phyloP scores from a whole-genome alignment of 2,888 invertebrate species.

The Saturnia pavonia region DNA sequence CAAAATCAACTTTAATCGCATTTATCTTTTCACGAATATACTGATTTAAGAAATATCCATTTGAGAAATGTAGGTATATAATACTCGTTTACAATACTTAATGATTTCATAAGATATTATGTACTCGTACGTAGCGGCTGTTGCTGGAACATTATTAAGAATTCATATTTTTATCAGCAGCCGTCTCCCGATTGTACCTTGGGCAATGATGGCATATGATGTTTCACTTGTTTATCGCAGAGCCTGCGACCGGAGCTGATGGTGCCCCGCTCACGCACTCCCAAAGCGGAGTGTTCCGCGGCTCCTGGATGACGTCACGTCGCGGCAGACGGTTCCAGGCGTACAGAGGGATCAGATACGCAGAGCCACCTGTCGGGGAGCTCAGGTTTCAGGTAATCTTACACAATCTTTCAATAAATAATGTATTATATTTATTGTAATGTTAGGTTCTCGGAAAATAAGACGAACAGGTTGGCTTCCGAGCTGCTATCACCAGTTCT shows the following conservation, averaged over 20 bases:
- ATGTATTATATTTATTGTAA: not conserved
- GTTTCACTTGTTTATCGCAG: not conserved
- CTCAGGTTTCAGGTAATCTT: slow-evolving; percentile 60
- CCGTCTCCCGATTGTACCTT: no score
- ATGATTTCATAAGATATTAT: no score
- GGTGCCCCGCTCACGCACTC: slow-evolving; percentile 1
- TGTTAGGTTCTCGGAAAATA: not conserved
- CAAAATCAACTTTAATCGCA: no score
- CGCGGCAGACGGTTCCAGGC: slow-evolving; percentile 61
- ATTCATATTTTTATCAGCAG: no score
- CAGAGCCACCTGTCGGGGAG: slow-evolving; percentile 59
- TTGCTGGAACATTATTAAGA: no score
- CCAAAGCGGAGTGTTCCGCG: slow-evolving; percentile 53
- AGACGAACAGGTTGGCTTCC: not conserved
- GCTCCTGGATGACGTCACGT: slow-evolving; percentile 59
- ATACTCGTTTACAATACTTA: no score
- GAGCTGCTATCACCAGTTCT: no score
- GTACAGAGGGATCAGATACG: slow-evolving; percentile 70
- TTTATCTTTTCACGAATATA: no score
- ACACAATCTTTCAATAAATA: not conserved
- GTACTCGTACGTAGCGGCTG: no score
- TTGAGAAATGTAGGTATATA: no score
- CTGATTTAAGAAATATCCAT: no score
- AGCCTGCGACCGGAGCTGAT: not conserved
- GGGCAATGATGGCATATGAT: no score